A percentile compares a stretch with the other conserved stretches of the same genome.
phyloP scores from a whole-genome alignment of 2,113 vertebrate species.

The Phoxinus phoxinus region DNA sequence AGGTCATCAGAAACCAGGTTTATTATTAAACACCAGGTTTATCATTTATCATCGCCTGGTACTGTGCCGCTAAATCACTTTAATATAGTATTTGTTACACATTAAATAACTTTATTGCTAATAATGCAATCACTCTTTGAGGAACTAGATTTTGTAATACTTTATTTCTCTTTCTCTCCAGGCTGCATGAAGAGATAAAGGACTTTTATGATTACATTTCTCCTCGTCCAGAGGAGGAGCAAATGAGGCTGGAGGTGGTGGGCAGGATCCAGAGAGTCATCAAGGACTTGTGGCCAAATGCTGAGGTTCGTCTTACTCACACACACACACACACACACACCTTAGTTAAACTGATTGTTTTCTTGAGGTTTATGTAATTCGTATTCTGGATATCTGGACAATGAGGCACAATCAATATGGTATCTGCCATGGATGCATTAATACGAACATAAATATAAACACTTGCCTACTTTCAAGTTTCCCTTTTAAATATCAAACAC shows the following conservation, averaged over 20 bases:
- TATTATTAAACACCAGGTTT: background rate
- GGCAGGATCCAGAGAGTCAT: slow-evolving; percentile 94
- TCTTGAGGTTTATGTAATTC: background rate
- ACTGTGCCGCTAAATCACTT: background rate
- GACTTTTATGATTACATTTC: slow-evolving; percentile 98
- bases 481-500: background rate
- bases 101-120: background rate
- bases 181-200: slow-evolving; percentile 95
- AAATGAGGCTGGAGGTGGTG: slow-evolving; percentile 96
- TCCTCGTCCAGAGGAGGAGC: slow-evolving; percentile 91
- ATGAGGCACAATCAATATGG: background rate
- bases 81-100: background rate
- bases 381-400: background rate
- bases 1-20: background rate
- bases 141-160: background rate
- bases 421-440: background rate
- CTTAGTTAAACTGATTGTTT: background rate
- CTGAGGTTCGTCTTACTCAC: slow-evolving; percentile 78
- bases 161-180: slow-evolving; percentile 57
- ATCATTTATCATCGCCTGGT: background rate
- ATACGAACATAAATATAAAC: background rate
- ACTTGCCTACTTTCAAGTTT: background rate
- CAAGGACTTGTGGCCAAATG: slow-evolving; percentile 94
- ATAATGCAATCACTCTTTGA: background rate
- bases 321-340: background rate